Evolutionary conservation across 2,888 invertebrate species (phyloP).

Genomic region (Acanthoscelides obtectus): DNA sequence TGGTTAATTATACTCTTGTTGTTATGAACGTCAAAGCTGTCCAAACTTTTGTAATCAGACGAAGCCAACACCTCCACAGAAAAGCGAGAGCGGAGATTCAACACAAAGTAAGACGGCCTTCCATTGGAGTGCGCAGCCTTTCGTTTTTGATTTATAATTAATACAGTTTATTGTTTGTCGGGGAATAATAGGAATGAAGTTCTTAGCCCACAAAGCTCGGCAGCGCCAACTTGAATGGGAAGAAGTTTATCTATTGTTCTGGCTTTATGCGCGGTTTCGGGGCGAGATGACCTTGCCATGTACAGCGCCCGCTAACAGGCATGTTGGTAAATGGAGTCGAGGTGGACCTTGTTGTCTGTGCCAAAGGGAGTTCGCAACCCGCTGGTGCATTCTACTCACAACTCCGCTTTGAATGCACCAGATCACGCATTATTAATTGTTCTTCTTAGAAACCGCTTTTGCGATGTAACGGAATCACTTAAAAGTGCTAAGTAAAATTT

Average conservation of each 20-base stretch:
- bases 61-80: conserved; percentile 6
- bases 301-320: background rate
- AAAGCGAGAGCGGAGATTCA: conserved; percentile 3
- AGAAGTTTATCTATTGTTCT: background rate
- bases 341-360: background rate
- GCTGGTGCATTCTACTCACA: background rate
- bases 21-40: background rate
- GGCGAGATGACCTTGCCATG: background rate
- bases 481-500: background rate
- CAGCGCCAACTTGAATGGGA: conserved; percentile 2
- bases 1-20: conserved; percentile 1
- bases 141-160: conserved; percentile 22
- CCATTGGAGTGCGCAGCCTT: conserved; percentile 14
- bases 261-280: background rate
- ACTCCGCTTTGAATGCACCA: background rate
- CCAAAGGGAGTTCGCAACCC: background rate
- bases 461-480: background rate
- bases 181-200: conserved; percentile 7
- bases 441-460: background rate
- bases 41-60: conserved; percentile 2
- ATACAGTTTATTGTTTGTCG: conserved; percentile 20
- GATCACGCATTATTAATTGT: background rate
- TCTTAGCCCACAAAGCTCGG: conserved; percentile 5
- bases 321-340: background rate
- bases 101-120: conserved; percentile 7